Base-by-base conservation (phyloP, 1,140 invertebrate genomes). In the Pseudomyrmex cubaensis region DNA sequence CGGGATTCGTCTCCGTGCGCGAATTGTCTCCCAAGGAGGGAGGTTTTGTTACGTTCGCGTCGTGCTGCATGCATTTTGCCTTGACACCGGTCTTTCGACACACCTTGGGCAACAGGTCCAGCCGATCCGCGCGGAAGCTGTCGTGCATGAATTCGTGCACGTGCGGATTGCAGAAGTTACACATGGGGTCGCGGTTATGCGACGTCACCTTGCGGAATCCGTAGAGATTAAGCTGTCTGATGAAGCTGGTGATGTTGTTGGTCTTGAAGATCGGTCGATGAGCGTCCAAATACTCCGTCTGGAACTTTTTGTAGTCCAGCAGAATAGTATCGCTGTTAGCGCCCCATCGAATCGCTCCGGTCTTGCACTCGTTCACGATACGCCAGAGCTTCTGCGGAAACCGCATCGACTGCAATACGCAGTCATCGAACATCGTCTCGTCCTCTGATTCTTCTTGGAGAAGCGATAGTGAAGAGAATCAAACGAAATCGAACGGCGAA, bases 331-430 rank as follows among this genome's bases (percentile, higher is more conserved):
- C 84, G 35, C 95, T 95, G 44, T 92, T 95, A 2, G 90, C 86
- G 61, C 95, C 94, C 95, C 95, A 96, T 46, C 93, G 90, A 82
- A 96, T 95, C 0, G 95, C 95, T 52, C 95, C 94, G 13, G 92
- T 95, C 44, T 92, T 86, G 72, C 95, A 94, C 2, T 93, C 90
- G 90, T 95, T 95, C 0, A 96, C 91, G 46, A 96, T 95, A 90
- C 94, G 94, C 95, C 95, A 96, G 17, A 96, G 91, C 84, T 96
- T 96, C 87, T 95, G 95, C 10, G 95, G 95, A 90, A 96, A 96
- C 57, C 95, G 93, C 92, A 96, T 94, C 82, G 95, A 95, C 73
- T 94, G 92, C 72, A 95, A 92, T 22, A 94, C 75, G 15, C 87
- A 86, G n/a, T 89, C 91, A 57, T 95, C 94, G 86, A 95, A 94